phyloP scores from a whole-genome alignment of 2,113 vertebrate species.

The zebrafish (Danio rerio) region GRCz12tu NC_133200.1:15683501-15684000 shows the following conservation, averaged over 20 bases:
- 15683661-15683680: neutral
- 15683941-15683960: no score
- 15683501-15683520: constrained; percentile 41
- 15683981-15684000: no score
- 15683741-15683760: neutral
- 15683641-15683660: neutral
- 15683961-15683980: no score
- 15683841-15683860: neutral
- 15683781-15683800: neutral
- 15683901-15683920: neutral
- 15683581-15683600: constrained; percentile 5
- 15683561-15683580: neutral
- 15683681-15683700: neutral
- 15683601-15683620: neutral
- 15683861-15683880: neutral
- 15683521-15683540: constrained; percentile 42
- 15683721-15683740: constrained; percentile 6
- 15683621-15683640: neutral
- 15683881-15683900: constrained; percentile 15
- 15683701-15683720: neutral
- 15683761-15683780: constrained; percentile 14
- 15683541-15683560: constrained; percentile 18
- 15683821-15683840: constrained; percentile 19
- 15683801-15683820: constrained; percentile 15
- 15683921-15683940: neutral